phyloP scores from a whole-genome alignment of 2,113 vertebrate genomes.

The Hemibagrus wyckioides region DNA sequence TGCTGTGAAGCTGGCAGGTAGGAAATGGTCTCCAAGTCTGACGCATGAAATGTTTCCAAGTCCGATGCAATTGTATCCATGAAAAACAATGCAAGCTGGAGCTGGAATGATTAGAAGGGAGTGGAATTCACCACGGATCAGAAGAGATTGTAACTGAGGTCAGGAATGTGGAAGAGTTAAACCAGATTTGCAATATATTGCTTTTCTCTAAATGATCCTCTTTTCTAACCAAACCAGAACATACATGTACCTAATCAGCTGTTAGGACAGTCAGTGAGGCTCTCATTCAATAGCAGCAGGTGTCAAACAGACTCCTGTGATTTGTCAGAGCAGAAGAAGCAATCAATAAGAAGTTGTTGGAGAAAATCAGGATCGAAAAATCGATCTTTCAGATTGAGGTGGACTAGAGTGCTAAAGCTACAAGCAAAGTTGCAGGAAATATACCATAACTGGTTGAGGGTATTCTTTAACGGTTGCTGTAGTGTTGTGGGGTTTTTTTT shows the following conservation, averaged over 20 bases:
- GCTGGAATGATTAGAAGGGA: neutral
- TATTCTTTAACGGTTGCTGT: neutral
- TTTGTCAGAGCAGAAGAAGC: neutral
- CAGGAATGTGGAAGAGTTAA: neutral
- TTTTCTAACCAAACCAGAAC: constrained; percentile 8
- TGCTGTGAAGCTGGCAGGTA: constrained; percentile 4
- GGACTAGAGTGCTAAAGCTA: neutral
- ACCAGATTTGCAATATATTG: neutral
- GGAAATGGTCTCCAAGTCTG: constrained; percentile 12
- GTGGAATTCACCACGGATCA: neutral
- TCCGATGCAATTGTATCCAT: neutral
- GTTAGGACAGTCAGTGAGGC: constrained; percentile 24
- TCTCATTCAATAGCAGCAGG: constrained; percentile 24
- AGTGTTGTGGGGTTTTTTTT: neutral
- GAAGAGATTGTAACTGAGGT: neutral
- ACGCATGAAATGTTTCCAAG: constrained; percentile 13
- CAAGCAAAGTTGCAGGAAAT: neutral
- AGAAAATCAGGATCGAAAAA: constrained; percentile 19
- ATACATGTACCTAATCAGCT: constrained; percentile 5
- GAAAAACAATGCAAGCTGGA: neutral
- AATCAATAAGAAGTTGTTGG: constrained; percentile 34
- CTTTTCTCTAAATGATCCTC: neutral
- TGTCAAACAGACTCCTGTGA: constrained; percentile 36
- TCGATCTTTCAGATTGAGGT: constrained; percentile 12
- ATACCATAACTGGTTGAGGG: neutral